Percentiles rank a stretch among this genome's conserved stretches.
Conservation (phyloP, 2,113 vertebrate species). For the Candoia aspera region DNA sequence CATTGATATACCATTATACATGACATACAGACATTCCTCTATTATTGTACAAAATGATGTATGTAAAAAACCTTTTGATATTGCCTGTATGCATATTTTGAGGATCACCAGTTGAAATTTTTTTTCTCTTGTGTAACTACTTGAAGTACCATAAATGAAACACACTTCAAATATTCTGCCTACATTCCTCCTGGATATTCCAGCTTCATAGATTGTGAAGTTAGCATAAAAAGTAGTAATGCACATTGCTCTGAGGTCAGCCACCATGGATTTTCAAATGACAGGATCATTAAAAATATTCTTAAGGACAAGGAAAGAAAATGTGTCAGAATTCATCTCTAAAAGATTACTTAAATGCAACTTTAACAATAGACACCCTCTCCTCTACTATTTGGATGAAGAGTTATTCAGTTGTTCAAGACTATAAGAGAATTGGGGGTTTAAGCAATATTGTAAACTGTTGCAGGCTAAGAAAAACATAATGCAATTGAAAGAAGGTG, state of each 20-base stretch:
- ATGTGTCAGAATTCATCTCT: slow-evolving; percentile 55
- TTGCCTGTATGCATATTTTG: neutral
- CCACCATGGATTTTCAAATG: slow-evolving; percentile 48
- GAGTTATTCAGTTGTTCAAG: slow-evolving; percentile 50
- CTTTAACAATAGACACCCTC: slow-evolving; percentile 31
- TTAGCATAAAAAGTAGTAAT: slow-evolving; percentile 25
- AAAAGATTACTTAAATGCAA: neutral
- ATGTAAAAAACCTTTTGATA: neutral
- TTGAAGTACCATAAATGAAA: slow-evolving; percentile 42
- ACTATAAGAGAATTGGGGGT: slow-evolving; percentile 11
- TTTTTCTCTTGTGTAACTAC: neutral
- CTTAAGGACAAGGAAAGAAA: slow-evolving; percentile 42
- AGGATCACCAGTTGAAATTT: neutral
- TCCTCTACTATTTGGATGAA: slow-evolving; percentile 54
- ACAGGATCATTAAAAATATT: slow-evolving; percentile 61
- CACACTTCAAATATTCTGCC: slow-evolving; percentile 37
- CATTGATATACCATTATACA: neutral
- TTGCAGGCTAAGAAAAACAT: neutral
- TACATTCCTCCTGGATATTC: slow-evolving; percentile 37
- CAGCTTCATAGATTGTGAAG: slow-evolving; percentile 45
- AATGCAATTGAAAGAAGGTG: neutral
- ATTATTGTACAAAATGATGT: neutral
- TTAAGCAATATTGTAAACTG: neutral
- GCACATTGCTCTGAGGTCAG: slow-evolving; percentile 53
- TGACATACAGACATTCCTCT: neutral